phyloP scores from a whole-genome alignment of 2,888 invertebrate genomes.

The Yponomeuta malinellus region DNA sequence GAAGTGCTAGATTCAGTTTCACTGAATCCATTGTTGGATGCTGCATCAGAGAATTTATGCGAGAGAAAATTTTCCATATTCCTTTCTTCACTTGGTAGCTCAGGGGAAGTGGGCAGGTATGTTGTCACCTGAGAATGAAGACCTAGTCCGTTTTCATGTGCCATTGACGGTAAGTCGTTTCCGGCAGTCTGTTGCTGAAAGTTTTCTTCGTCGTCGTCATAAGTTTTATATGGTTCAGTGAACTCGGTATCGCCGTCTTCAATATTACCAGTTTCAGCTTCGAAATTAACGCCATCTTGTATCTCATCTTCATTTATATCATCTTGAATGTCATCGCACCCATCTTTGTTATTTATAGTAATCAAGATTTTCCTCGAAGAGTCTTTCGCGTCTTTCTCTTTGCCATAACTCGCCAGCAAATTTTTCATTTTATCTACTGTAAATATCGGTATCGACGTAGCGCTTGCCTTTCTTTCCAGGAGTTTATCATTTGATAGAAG shows the following conservation, averaged over 20 bases:
- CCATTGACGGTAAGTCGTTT: background rate
- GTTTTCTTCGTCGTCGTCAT: background rate
- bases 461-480: conserved; percentile 28
- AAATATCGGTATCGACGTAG: conserved; percentile 29
- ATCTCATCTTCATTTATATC: background rate
- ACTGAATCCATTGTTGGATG: background rate
- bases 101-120: background rate
- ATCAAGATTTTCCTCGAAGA: background rate
- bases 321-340: background rate
- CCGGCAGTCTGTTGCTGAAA: background rate
- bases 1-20: background rate
- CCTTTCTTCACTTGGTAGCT: background rate
- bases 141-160: background rate
- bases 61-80: background rate
- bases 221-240: background rate
- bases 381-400: conserved; percentile 3
- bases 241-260: background rate
- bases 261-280: background rate
- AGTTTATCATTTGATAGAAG: conserved; percentile 38
- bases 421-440: conserved; percentile 35
- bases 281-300: background rate
- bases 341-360: background rate
- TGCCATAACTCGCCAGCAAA: conserved; percentile 19
- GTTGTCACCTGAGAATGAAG: background rate
- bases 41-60: background rate